A percentile compares a stretch with the other conserved stretches of the same genome.
Conservation (phyloP, 2,113 vertebrate species). For the Crypturellus undulatus region DNA sequence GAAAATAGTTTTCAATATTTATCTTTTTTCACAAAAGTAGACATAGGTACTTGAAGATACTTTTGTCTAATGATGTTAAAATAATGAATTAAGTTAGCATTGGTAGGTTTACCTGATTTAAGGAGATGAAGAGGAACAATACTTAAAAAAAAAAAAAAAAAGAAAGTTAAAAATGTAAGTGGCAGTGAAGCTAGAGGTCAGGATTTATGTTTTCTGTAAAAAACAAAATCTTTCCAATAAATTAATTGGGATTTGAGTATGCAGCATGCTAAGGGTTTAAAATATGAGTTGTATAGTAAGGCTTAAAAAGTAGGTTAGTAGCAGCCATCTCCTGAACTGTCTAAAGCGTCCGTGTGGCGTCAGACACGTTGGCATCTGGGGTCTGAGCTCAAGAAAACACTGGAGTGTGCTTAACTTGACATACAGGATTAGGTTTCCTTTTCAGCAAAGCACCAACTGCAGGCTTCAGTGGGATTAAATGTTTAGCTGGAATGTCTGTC, state of each 20-base stretch:
- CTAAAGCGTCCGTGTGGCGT: rapidly evolving
- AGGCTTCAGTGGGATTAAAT: not conserved
- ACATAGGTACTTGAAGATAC: not conserved
- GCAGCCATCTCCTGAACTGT: rapidly evolving
- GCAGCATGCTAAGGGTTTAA: not conserved
- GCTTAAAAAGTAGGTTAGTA: not conserved
- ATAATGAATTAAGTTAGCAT: not conserved
- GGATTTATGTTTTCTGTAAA: not conserved
- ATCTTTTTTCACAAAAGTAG: not conserved
- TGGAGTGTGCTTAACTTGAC: not conserved
- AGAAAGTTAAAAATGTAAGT: not conserved
- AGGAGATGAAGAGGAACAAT: not conserved
- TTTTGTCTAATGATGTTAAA: not conserved
- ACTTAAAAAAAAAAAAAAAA: not conserved
- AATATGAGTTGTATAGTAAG: not conserved
- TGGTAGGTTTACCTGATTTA: not conserved
- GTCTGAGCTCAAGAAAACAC: not conserved
- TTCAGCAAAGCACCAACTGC: not conserved
- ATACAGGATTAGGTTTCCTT: not conserved
- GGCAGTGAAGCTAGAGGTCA: not conserved
- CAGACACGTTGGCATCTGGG: not conserved
- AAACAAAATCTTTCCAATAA: not conserved
- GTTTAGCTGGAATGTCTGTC: not conserved
- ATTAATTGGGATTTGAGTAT: not conserved
- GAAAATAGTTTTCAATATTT: not conserved